Evolutionary conservation across 2,888 invertebrate genomes (phyloP), one percentile per base, ranked within the genome.

Genomic region (Acleris literana): DNA sequence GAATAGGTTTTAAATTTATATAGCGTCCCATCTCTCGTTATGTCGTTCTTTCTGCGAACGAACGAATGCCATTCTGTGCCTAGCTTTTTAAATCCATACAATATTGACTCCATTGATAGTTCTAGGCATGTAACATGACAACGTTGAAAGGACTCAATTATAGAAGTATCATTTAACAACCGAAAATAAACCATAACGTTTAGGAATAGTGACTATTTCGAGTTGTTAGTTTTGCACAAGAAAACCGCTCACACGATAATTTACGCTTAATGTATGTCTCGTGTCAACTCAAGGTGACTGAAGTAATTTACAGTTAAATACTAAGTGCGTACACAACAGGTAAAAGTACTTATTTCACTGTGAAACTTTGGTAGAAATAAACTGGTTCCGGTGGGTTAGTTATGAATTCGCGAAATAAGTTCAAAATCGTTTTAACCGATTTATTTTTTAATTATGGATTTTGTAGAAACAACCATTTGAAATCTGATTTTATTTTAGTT

Each of bases 231-330:
- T 20, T 33, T 29, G 18, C 43, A 48, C 33, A 43, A 43, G 25
- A 59, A 59, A 33, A 39, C 9, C 48, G 53, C 58, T 58, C 53
- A 48, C 22, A 20, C 48, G 52, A 52, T 59, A 48, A 64, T 64
- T 52, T 54, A 18, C 53, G 57, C 46, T 57, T 44, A 43, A 9
- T 20, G 39, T 44, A 39, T 49, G 53, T 48, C 53, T 39, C 39
- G 53, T 48, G 53, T 46, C 63, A 53, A 58, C 33, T 39, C 58
- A 59, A 64, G 58, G 64, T 64, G 53, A 59, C 48, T 44, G 29
- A 18, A 59, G 18, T 53, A 53, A 63, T 57, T 57, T 20, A 49
- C 9, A 49, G 49, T n/a, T 46, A 16, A 22, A 44, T 61, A 16
- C 61, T 53, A 11, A 61, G 61, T 61, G 20, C 9, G 6, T 49